Percentiles rank a stretch among this genome's conserved stretches.
These are phyloP conservation scores for Catharus fuscescens DNA, from an alignment of 2,113 vertebrate species.

Conservation along the genomic window DNA sequence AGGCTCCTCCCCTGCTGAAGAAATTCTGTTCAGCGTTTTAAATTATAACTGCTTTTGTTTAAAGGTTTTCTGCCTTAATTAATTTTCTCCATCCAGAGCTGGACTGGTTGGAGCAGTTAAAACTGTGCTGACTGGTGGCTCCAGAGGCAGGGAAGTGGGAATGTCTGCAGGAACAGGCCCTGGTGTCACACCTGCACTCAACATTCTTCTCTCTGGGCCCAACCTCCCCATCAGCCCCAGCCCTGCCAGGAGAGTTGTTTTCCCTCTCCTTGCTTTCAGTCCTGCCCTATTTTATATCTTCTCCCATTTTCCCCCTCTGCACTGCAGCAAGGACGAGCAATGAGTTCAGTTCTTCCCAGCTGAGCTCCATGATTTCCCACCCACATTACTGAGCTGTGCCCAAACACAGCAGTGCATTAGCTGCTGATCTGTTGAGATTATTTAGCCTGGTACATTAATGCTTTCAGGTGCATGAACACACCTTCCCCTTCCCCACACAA, in stretches of 20 bases:
- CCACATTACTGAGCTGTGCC: background rate
- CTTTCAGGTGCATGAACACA: background rate
- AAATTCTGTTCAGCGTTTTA: background rate
- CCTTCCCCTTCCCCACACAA: background rate
- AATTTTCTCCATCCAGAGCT: background rate
- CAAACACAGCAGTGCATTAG: accelerated
- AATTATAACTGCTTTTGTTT: background rate
- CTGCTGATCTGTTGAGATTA: background rate
- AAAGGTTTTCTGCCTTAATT: background rate
- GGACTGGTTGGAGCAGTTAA: background rate
- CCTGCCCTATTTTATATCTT: background rate
- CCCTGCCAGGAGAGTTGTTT: background rate
- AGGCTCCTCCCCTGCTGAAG: background rate
- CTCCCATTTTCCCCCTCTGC: background rate
- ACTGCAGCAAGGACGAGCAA: background rate
- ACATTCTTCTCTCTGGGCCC: background rate
- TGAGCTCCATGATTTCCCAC: background rate
- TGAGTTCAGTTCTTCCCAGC: background rate
- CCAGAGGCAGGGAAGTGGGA: background rate
- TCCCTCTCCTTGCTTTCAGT: background rate
- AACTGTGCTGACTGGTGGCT: background rate
- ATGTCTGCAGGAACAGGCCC: background rate
- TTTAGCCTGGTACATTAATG: background rate
- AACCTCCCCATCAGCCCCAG: accelerated
- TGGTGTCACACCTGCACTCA: accelerated